Evolutionary conservation across 2,113 vertebrate species (phyloP), one percentile per base, ranked within the genome.

Genomic region (Poeciliopsis prolifica): DNA sequence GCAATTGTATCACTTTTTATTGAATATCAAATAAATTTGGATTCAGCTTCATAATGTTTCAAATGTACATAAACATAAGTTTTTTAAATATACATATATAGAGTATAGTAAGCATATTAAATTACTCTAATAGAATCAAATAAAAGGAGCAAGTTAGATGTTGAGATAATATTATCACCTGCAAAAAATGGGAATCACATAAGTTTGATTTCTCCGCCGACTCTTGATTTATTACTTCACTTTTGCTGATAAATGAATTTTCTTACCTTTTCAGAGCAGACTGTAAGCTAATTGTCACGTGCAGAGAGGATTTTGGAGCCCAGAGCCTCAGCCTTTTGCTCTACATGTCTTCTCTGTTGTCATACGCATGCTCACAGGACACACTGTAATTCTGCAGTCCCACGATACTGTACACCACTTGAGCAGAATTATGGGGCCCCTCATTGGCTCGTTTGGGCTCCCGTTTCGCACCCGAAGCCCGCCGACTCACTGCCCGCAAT

Each of bases 341-440:
- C 83, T 86, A 83, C 86, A 88, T 86, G 88, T 87, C 87, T 37
- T 70, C 80, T 81, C 79, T 84, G 86, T 87, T 82, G 72, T 79
- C 71, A 28, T 74, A 78, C 71, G 24, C 83, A 83, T 75, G 75
- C 75, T 89, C 82, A 51, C 66, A 70, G 48, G 48, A 76, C 81
- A 73, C 81, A 33, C 31, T 58, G 74, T 61, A 79, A 67, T 8
- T 81, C 71, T 78, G 65, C 67, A 67, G 70, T 70, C 70, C 77
- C 60, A 26, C 60, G 9, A 82, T 68, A 72, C 40, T 65, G 84
- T 33, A 65, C 65, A 75, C 71, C 75, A 29, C 67, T 64, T 11
- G 42, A 77, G 77, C 37, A 74, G 77, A 86, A 31, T 80, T 74
- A 82, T 77, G 70, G 51, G 60, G 65, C 75, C 71, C 29, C 62